phyloP scores from a whole-genome alignment of 2,797 vertebrate genomes.

The Varecia variegata region DNA sequence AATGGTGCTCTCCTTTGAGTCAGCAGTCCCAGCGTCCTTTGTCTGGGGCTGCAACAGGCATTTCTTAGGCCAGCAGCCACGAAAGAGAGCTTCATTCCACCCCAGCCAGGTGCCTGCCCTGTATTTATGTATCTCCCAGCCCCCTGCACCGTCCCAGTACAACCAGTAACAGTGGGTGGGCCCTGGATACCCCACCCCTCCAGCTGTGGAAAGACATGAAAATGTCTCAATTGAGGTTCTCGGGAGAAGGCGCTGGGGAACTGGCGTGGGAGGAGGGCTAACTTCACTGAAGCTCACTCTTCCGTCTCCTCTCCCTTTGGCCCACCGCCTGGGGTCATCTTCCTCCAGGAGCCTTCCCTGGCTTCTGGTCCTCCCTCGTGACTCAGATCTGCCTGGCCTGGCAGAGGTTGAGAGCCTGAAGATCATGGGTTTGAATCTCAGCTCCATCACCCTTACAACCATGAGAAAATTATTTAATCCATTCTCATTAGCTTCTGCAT shows the following conservation, averaged over 20 bases:
- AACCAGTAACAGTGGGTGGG: background rate
- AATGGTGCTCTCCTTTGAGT: background rate
- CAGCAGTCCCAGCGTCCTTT: background rate
- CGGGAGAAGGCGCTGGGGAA: background rate
- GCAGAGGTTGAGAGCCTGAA: background rate
- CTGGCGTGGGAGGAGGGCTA: background rate
- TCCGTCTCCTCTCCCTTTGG: background rate
- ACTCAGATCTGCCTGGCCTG: background rate
- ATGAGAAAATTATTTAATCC: background rate
- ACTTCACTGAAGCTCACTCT: background rate
- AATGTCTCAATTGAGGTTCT: background rate
- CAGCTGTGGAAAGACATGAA: background rate
- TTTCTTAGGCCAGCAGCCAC: background rate
- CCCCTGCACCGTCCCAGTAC: background rate
- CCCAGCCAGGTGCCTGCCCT: background rate
- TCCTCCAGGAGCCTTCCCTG: background rate
- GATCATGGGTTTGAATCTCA: background rate
- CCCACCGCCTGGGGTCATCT: no score
- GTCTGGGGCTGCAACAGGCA: background rate
- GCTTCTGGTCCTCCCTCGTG: background rate
- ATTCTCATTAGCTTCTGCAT: background rate
- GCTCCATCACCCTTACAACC: background rate
- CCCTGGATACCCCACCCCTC: no score
- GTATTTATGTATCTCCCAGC: background rate
- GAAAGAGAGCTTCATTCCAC: background rate